Percentiles rank a stretch among this genome's conserved stretches.
phyloP scores from a whole-genome alignment of 2,797 vertebrate genomes.

The Gallirallus australis region DNA sequence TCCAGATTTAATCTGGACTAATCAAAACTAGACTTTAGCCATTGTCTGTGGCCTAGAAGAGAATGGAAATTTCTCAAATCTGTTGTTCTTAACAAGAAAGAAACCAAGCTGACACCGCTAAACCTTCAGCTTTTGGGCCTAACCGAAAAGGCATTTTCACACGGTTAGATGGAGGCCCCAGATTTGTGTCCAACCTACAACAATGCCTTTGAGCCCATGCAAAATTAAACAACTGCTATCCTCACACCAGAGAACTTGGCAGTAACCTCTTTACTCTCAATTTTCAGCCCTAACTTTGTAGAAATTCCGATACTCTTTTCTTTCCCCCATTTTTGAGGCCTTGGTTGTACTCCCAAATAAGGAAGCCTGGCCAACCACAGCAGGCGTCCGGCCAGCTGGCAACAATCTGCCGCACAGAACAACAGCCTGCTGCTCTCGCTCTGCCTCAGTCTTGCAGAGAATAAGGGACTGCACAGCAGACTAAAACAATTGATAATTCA shows the following conservation, averaged over 20 bases:
- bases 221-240: neutral
- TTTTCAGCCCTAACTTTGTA: neutral
- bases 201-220: neutral
- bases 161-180: neutral
- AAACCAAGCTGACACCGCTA: neutral
- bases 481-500: conserved; percentile 33
- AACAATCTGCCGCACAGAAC: neutral
- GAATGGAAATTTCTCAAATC: neutral
- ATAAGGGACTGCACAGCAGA: neutral
- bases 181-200: neutral
- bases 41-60: neutral
- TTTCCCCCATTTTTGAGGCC: conserved; percentile 10
- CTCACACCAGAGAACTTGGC: neutral
- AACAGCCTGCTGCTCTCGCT: conserved; percentile 17
- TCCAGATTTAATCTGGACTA: neutral
- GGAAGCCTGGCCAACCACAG: neutral
- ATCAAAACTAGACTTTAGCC: neutral
- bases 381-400: conserved; percentile 33
- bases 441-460: neutral
- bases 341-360: neutral
- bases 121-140: neutral
- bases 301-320: neutral
- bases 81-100: neutral
- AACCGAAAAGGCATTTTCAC: neutral
- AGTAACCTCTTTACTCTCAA: neutral